A percentile compares a stretch with the other conserved stretches of the same genome.
These are phyloP conservation scores for Drosophila formosana DNA, from an alignment of 2,888 invertebrate genomes.

Conservation along the genomic window DNA sequence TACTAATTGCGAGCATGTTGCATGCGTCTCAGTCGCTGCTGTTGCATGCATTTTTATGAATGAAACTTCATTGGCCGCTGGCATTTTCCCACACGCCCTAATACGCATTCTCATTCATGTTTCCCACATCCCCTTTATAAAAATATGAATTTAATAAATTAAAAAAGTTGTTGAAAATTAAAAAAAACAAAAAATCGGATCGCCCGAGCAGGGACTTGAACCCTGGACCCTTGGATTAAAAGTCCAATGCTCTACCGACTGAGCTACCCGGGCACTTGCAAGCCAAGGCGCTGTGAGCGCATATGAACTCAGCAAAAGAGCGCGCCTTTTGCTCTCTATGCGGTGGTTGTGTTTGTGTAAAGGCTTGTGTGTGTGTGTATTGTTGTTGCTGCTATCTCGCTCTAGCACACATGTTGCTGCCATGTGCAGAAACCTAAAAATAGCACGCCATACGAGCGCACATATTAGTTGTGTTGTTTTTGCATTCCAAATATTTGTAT, in stretches of 20 bases:
- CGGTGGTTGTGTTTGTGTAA: background rate
- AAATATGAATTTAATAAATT: slow-evolving; percentile 17
- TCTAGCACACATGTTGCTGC: slow-evolving; percentile 19
- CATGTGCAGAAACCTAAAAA: slow-evolving; percentile 31
- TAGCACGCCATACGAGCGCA: slow-evolving; percentile 23
- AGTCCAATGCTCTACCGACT: slow-evolving; percentile 86
- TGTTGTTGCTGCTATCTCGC: slow-evolving; percentile 49
- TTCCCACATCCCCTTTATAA: background rate
- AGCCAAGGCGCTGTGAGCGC: slow-evolving; percentile 25
- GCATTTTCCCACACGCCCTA: slow-evolving; percentile 66
- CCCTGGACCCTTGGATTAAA: slow-evolving; percentile 86
- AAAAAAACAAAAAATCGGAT: slow-evolving; percentile 34
- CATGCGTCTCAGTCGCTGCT: slow-evolving; percentile 16
- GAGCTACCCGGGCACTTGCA: slow-evolving; percentile 83
- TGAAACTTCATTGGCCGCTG: slow-evolving; percentile 52
- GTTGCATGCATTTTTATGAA: slow-evolving; percentile 63
- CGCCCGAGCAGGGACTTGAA: slow-evolving; percentile 86
- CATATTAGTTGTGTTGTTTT: slow-evolving; percentile 24
- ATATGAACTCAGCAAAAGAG: slow-evolving; percentile 45
- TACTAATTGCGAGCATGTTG: slow-evolving; percentile 67
- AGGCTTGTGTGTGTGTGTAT: slow-evolving; percentile 8
- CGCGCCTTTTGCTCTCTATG: slow-evolving; percentile 26
- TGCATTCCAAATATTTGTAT: slow-evolving; percentile 17
- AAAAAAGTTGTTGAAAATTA: background rate
- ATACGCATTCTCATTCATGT: background rate